These are phyloP conservation scores for Pogonocherus hispidulus DNA, from an alignment of 2,888 invertebrate species.

Conservation along the genomic window DNA sequence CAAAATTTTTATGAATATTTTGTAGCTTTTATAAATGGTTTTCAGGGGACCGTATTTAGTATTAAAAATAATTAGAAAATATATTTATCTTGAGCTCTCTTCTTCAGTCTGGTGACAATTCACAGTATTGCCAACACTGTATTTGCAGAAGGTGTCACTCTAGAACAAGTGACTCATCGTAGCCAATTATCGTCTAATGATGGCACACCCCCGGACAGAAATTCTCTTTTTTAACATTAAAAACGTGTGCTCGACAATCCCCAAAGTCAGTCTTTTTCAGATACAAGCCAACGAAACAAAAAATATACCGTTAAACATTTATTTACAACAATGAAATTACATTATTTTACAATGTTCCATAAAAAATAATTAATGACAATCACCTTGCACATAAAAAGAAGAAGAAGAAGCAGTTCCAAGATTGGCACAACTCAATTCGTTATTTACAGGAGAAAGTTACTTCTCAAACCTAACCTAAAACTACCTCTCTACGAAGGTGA, in stretches of 20 bases:
- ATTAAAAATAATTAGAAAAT: too few relatives aligned
- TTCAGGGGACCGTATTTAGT: too few relatives aligned
- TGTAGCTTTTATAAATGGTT: too few relatives aligned
- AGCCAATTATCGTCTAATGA: too few relatives aligned
- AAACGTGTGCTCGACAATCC: slow-evolving; percentile 10
- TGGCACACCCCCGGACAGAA: background rate
- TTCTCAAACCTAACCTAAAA: slow-evolving; percentile 22
- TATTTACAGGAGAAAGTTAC: slow-evolving; percentile 34
- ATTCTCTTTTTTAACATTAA: background rate
- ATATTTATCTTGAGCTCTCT: too few relatives aligned
- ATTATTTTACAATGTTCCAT: slow-evolving; percentile 18
- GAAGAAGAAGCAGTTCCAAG: slow-evolving; percentile 19
- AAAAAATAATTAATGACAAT: slow-evolving; percentile 13
- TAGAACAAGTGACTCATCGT: too few relatives aligned
- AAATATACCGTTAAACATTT: slow-evolving; percentile 18
- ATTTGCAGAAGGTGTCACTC: too few relatives aligned
- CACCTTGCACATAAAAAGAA: slow-evolving; percentile 35
- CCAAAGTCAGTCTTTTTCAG: slow-evolving; percentile 27
- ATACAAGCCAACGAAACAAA: slow-evolving; percentile 10
- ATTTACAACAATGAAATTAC: slow-evolving; percentile 28
- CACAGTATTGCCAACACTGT: too few relatives aligned
- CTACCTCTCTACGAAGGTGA: slow-evolving; percentile 59
- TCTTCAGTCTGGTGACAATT: too few relatives aligned
- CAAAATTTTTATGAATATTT: too few relatives aligned
- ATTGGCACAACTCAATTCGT: slow-evolving; percentile 39